Evolutionary conservation across 2,797 vertebrate species (phyloP), one percentile per base, ranked within the genome.

Genomic region (Poecilia gillii): DNA sequence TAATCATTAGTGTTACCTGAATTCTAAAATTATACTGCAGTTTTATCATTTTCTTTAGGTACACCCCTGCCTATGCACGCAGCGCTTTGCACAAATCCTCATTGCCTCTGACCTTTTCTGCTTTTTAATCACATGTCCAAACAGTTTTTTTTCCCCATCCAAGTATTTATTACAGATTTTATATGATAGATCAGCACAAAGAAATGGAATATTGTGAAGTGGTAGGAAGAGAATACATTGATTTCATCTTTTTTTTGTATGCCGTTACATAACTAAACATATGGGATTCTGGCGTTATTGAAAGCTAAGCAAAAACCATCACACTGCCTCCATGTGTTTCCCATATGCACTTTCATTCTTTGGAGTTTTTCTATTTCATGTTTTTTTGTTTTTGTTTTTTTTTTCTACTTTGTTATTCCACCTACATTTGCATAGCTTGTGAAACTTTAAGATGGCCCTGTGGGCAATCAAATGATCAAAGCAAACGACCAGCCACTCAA

Each of bases 311-410:
- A 66, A 9, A 66, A 25, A 41, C 64, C 36, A 68, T 41, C 64
- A 68, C 36, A 68, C 36, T 68, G 64, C 64, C 64, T 68, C 36
- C 36, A 12, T 41, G 36, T 68, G 64, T 68, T 68, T 68, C 20
- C 39, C 64, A 23, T 41, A 3, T 68, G 64, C 36, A 41, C 20
- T 41, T 68, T 12, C 64, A 68, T 25, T 11, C 18, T 41, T 23
- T 68, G 36, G 6, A 12, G 18, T 23, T 39, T 41, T 13, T 68
- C 8, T 66, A 39, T 39, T 39, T 18, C 33, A 36, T 53, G 2
- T 18, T 64, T 8, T 47, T 46, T 46, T 46, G 12, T 3, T 47
- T 59, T 16, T 36, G 2, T 36, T 0, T 68, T 41, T 41, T 13
- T 41, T 23, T 41, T 68, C 64, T 13, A 25, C 11, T 25, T 41